These are phyloP conservation scores for Philonicus albiceps DNA, from an alignment of 2,888 invertebrate genomes.

Conservation along the genomic window DNA sequence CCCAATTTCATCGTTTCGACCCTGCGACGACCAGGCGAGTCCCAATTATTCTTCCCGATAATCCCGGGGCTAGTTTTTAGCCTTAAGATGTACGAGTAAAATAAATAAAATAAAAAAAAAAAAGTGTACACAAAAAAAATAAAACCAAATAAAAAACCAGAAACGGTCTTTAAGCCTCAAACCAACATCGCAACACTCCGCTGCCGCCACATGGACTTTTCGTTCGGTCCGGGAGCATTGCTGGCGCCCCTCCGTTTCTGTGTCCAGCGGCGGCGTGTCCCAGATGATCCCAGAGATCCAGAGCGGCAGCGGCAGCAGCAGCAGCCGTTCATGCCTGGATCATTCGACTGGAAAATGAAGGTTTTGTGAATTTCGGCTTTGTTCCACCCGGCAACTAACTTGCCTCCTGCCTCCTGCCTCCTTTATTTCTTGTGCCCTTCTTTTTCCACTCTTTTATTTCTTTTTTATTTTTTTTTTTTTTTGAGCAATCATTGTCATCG, in stretches of 20 bases:
- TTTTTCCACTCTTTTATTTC: background rate
- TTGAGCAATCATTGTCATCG: constrained; percentile 20
- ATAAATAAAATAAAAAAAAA: background rate
- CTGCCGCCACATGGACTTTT: background rate
- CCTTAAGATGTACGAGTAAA: too few relatives aligned
- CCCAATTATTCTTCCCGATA: background rate
- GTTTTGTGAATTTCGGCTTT: constrained; percentile 33
- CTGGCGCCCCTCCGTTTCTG: background rate
- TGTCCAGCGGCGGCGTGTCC: background rate
- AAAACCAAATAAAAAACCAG: background rate
- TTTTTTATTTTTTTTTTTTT: background rate
- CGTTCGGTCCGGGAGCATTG: too few relatives aligned
- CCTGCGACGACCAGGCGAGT: too few relatives aligned
- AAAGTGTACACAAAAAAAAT: background rate
- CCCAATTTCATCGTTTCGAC: too few relatives aligned
- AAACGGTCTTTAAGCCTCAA: constrained; percentile 4
- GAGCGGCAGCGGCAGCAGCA: background rate
- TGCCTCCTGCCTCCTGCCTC: background rate
- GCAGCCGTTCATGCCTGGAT: background rate
- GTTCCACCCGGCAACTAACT: background rate
- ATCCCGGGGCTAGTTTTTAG: background rate
- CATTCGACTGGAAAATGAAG: constrained; percentile 36
- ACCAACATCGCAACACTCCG: background rate
- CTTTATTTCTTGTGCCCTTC: background rate
- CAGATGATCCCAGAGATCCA: background rate